Evolutionary conservation across 1,140 invertebrate genomes (phyloP).

Genomic region (Hypothenemus hampei): DNA sequence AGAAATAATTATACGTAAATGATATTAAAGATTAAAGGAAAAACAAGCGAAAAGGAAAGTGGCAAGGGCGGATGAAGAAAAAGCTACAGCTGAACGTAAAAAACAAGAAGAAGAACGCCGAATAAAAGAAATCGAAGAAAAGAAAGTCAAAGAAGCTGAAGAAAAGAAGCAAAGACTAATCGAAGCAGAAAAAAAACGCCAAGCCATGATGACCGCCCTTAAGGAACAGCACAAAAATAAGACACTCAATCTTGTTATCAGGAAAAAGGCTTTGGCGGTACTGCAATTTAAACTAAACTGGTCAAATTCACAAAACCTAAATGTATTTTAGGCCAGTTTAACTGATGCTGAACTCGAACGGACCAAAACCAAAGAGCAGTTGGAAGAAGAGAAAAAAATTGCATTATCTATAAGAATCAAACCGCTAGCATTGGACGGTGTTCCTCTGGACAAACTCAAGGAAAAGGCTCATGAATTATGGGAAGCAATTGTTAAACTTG

Average conservation of each 20-base stretch:
- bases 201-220: slow-evolving; percentile 71
- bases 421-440: slow-evolving; percentile 77
- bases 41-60: slow-evolving; percentile 91
- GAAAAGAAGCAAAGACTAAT: slow-evolving; percentile 90
- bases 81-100: slow-evolving; percentile 87
- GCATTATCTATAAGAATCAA: slow-evolving; percentile 94
- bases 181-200: slow-evolving; percentile 91
- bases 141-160: slow-evolving; percentile 89
- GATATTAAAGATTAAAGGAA: slow-evolving; percentile 71
- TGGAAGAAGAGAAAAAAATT: slow-evolving; percentile 98
- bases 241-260: slow-evolving; percentile 78
- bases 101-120: slow-evolving; percentile 90
- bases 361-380: slow-evolving; percentile 98
- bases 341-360: slow-evolving; percentile 87
- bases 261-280: slow-evolving; percentile 49
- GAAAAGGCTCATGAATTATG: slow-evolving; percentile 91
- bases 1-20: too few relatives aligned
- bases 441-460: slow-evolving; percentile 75
- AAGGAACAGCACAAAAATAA: slow-evolving; percentile 41
- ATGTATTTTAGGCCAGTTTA: slow-evolving; percentile 55
- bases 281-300: neutral
- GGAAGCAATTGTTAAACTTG: slow-evolving; percentile 91
- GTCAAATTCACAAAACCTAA: neutral
- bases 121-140: slow-evolving; percentile 84
- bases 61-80: slow-evolving; percentile 88